These are phyloP conservation scores for Dusona sp. DNA, from an alignment of 2,888 invertebrate species.

Conservation along the genomic window DNA sequence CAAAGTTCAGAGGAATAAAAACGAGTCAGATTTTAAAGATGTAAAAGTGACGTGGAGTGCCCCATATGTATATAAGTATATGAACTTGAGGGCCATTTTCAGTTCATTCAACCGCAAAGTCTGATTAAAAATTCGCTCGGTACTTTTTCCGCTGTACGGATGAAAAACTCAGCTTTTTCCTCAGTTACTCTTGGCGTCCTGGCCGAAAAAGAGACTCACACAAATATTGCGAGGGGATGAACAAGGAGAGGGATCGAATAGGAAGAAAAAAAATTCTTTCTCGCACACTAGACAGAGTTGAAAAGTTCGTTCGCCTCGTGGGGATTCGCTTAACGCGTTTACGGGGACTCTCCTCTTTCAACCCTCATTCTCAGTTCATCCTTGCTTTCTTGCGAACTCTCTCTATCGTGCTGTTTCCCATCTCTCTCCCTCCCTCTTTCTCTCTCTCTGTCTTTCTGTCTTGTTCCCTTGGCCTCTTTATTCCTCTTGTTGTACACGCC, in stretches of 20 bases:
- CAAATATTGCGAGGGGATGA: neutral
- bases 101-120: constrained; percentile 26
- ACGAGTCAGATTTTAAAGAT: no score
- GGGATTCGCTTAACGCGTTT: constrained; percentile 55
- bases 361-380: constrained; percentile 9
- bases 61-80: neutral
- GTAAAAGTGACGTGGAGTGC: no score
- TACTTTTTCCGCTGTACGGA: neutral
- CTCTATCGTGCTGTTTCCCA: neutral
- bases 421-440: neutral
- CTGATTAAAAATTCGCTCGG: constrained; percentile 43
- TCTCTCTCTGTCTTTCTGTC: no score
- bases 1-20: no score
- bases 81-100: constrained; percentile 9
- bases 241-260: neutral
- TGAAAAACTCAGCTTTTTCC: constrained; percentile 7
- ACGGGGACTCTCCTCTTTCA: constrained; percentile 19
- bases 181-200: constrained; percentile 1
- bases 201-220: neutral
- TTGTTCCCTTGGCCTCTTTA: constrained; percentile 32
- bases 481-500: constrained; percentile 10
- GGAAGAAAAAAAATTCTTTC: constrained; percentile 23
- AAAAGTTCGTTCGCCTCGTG: constrained; percentile 56
- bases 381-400: constrained; percentile 10
- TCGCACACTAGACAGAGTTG: constrained; percentile 41